A percentile compares a stretch with the other conserved stretches of the same genome.
phyloP scores from a whole-genome alignment of 1,140 invertebrate species.

The Trialeurodes vaporariorum region DNA sequence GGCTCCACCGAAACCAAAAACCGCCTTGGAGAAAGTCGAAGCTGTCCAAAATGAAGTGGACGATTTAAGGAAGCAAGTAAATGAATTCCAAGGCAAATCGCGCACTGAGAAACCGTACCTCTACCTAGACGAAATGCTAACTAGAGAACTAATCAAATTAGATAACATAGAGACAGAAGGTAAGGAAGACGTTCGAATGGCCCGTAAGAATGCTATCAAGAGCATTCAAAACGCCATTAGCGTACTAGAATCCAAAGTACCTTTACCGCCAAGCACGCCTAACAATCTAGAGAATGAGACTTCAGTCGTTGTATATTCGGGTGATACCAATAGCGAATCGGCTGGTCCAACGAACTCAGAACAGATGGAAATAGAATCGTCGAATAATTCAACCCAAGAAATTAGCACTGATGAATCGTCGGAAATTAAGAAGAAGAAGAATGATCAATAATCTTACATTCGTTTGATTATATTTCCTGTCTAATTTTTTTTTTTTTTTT shows the following conservation, averaged over 20 bases:
- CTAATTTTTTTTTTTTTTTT: too few species aligned
- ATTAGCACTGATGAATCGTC: background rate
- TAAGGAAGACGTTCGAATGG: constrained; percentile 71
- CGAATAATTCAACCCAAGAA: background rate
- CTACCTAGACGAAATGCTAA: constrained; percentile 89
- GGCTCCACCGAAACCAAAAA: constrained; percentile 38
- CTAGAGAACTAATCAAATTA: constrained; percentile 76
- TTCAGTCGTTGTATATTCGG: background rate
- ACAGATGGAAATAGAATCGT: background rate
- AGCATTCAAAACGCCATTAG: constrained; percentile 76
- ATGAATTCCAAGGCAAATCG: constrained; percentile 53
- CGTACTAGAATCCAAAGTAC: constrained; percentile 56
- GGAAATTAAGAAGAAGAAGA: background rate
- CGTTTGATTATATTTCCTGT: too few species aligned
- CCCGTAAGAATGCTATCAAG: constrained; percentile 75
- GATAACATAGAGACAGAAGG: constrained; percentile 87
- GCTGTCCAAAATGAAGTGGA: constrained; percentile 67
- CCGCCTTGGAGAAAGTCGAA: constrained; percentile 65
- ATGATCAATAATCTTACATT: too few species aligned
- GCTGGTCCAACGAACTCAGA: background rate
- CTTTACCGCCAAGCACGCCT: constrained; percentile 16
- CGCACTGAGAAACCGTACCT: constrained; percentile 73
- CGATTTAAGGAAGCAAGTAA: constrained; percentile 61
- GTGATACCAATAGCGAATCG: background rate
- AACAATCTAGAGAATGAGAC: background rate